These are phyloP conservation scores for Onychomys torridus DNA, from an alignment of 2,797 vertebrate genomes.

Conservation along the genomic window DNA sequence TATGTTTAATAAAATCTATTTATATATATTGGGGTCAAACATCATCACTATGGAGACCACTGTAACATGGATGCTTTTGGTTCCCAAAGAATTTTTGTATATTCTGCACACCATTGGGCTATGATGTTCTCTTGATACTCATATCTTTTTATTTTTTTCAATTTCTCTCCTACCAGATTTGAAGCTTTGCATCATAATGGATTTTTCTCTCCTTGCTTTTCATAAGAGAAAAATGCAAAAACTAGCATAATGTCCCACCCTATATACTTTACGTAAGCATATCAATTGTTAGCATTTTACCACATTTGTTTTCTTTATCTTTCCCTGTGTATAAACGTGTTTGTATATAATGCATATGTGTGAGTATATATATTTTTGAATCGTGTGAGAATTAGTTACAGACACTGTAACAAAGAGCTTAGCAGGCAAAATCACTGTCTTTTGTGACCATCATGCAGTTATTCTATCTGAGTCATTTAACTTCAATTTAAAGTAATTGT, in stretches of 20 bases:
- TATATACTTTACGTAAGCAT: neutral
- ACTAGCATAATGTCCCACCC: neutral
- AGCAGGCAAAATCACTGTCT: neutral
- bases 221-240: constrained; percentile 7
- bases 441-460: neutral
- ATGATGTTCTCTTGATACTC: constrained; percentile 16
- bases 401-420: constrained; percentile 17
- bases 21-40: neutral
- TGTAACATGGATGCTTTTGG: constrained; percentile 3
- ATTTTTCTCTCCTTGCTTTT: neutral
- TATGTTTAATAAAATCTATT: constrained; percentile 57
- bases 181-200: constrained; percentile 1
- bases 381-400: constrained; percentile 27
- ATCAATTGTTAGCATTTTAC: constrained; percentile 13
- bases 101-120: neutral
- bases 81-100: constrained; percentile 47
- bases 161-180: constrained; percentile 23
- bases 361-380: neutral
- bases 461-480: neutral
- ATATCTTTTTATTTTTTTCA: constrained; percentile 20
- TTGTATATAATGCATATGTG: neutral
- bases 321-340: neutral
- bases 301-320: constrained; percentile 20
- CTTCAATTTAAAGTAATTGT: constrained; percentile 38
- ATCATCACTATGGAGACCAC: constrained; percentile 55